phyloP scores from a whole-genome alignment of 2,113 vertebrate species.

The Mustela lutreola region DNA sequence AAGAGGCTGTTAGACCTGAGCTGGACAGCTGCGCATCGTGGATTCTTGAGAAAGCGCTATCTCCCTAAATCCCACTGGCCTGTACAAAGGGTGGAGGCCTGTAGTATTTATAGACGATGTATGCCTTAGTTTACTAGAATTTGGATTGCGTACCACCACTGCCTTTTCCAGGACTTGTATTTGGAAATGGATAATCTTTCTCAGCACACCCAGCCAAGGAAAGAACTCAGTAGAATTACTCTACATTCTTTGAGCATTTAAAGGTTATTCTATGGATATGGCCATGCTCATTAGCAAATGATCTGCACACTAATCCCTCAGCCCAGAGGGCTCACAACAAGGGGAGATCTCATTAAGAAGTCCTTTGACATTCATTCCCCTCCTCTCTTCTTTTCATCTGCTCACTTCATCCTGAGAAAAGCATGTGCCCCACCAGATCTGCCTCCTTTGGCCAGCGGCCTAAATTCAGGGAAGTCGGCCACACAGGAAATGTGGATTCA shows the following conservation, averaged over 20 bases:
- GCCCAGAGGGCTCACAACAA: conserved; percentile 62
- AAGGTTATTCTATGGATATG: conserved; percentile 30
- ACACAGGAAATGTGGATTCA: background rate
- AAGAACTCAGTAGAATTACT: background rate
- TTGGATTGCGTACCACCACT: background rate
- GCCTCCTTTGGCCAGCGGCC: conserved; percentile 4
- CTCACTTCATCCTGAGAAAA: background rate
- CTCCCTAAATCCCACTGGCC: background rate
- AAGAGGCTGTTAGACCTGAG: background rate
- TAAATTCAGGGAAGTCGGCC: conserved; percentile 28
- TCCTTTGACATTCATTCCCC: conserved; percentile 52
- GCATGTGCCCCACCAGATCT: background rate
- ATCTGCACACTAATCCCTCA: conserved; percentile 46
- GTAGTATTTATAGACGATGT: background rate
- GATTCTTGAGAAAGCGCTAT: background rate
- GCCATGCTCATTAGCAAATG: conserved; percentile 68
- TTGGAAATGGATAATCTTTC: conserved; percentile 35
- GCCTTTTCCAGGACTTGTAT: background rate
- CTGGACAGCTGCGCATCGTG: background rate
- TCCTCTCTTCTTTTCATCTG: conserved; percentile 48
- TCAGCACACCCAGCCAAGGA: background rate
- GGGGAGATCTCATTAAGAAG: conserved; percentile 70
- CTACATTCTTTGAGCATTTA: conserved; percentile 3
- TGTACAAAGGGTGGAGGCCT: background rate
- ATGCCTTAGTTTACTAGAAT: background rate